Conservation (phyloP, 2,888 invertebrate species). For the Fragum whitleyi region DNA sequence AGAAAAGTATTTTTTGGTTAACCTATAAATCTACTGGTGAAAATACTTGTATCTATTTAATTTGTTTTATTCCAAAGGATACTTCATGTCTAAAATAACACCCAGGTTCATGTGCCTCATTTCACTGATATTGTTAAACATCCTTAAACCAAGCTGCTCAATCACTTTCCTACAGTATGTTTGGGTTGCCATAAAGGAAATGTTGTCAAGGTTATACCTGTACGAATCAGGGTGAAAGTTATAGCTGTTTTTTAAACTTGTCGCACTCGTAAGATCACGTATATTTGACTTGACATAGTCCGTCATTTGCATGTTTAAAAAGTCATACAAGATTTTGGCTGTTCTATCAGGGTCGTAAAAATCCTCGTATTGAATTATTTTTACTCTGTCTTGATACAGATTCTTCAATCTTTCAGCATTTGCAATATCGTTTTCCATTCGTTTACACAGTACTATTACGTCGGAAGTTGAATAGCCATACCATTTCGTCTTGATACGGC, state of each 20-base stretch:
- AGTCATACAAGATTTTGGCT: slow-evolving; percentile 23
- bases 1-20: too few relatives aligned
- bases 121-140: background rate
- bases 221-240: slow-evolving; percentile 5
- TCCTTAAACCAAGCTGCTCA: slow-evolving; percentile 1
- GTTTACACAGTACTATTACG: background rate
- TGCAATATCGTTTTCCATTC: background rate
- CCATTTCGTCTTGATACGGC: background rate
- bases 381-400: slow-evolving; percentile 29
- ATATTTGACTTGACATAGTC: background rate
- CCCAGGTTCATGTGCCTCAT: background rate
- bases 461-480: background rate
- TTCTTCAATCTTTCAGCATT: background rate
- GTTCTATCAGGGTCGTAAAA: slow-evolving; percentile 32
- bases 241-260: background rate
- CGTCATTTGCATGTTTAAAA: slow-evolving; percentile 31
- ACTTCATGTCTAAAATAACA: background rate
- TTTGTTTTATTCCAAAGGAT: too few relatives aligned
- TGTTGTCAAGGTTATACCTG: background rate
- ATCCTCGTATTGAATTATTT: slow-evolving; percentile 40
- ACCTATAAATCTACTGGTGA: too few relatives aligned
- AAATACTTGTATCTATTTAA: too few relatives aligned
- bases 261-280: too few relatives aligned
- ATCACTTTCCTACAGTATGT: background rate
- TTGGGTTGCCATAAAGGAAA: background rate